Evolutionary conservation across 2,797 vertebrate species (phyloP).

Genomic region (Enteromius fasciolatus): DNA sequence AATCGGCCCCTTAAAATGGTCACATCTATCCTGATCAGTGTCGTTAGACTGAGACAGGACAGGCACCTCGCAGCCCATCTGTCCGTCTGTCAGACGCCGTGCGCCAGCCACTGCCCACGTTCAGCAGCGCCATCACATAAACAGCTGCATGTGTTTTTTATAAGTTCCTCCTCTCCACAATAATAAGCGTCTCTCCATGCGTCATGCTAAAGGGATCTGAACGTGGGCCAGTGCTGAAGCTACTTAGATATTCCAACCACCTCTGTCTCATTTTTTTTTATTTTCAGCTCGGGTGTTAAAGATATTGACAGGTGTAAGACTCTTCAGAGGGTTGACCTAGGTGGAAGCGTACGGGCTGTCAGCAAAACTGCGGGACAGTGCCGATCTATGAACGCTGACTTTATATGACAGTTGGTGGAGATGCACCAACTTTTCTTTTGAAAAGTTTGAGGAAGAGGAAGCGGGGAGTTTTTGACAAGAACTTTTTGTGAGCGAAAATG

Average conservation of each 20-base stretch:
- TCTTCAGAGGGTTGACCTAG: conserved; percentile 69
- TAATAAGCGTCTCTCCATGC: conserved; percentile 66
- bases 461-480: conserved; percentile 19
- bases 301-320: conserved; percentile 81
- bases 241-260: conserved; percentile 67
- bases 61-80: conserved; percentile 71
- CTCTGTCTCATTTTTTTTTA: conserved; percentile 56
- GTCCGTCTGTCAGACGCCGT: conserved; percentile 72
- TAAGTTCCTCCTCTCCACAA: conserved; percentile 55
- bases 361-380: conserved; percentile 57
- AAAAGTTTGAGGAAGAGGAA: conserved; percentile 3
- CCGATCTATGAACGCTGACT: conserved; percentile 56
- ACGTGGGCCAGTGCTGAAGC: conserved; percentile 73
- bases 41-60: conserved; percentile 64
- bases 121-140: conserved; percentile 69
- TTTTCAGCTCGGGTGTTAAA: conserved; percentile 66
- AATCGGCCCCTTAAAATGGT: conserved; percentile 67
- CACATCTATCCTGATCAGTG: conserved; percentile 70
- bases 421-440: conserved; percentile 34
- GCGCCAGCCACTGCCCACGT: conserved; percentile 69
- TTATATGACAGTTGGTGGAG: conserved; percentile 55
- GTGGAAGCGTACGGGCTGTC: conserved; percentile 80
- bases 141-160: conserved; percentile 75
- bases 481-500: conserved; percentile 44
- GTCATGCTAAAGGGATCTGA: conserved; percentile 70